These are phyloP conservation scores for Lasioglossum baleicum DNA, from an alignment of 1,140 invertebrate genomes.

Conservation along the genomic window DNA sequence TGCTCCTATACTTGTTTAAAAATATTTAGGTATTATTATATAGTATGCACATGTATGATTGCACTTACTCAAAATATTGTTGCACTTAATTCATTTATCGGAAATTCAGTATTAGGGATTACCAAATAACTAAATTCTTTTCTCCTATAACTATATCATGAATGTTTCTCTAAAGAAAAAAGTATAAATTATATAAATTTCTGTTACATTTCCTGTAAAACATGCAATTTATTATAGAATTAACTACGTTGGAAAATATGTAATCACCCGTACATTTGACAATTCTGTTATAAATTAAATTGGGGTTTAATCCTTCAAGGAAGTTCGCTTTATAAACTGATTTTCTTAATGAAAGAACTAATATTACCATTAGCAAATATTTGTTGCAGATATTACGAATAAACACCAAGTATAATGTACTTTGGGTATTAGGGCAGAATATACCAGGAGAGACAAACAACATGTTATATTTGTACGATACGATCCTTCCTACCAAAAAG, in stretches of 20 bases:
- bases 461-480: conserved; percentile 92
- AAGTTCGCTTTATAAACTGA: neutral
- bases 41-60: conserved; percentile 1
- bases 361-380: conserved; percentile 35
- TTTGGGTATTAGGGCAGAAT: conserved; percentile 91
- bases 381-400: conserved; percentile 89
- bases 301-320: neutral
- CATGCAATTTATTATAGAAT: too few species aligned
- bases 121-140: neutral
- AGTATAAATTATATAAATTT: too few species aligned
- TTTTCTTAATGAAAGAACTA: neutral
- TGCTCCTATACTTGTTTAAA: neutral
- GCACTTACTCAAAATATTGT: neutral
- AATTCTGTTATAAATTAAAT: neutral
- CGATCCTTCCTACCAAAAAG: conserved; percentile 84
- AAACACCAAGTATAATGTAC: conserved; percentile 95
- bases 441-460: conserved; percentile 91
- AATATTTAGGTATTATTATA: conserved; percentile 8
- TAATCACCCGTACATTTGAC: neutral
- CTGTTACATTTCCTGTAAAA: too few species aligned
- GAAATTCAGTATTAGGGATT: neutral
- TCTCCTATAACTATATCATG: neutral
- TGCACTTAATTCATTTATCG: neutral
- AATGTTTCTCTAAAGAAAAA: neutral
- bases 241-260: neutral